Percentiles rank a stretch among this genome's conserved stretches.
Evolutionary conservation across 2,797 vertebrate genomes (phyloP).

Genomic region (Mus minutoides): DNA sequence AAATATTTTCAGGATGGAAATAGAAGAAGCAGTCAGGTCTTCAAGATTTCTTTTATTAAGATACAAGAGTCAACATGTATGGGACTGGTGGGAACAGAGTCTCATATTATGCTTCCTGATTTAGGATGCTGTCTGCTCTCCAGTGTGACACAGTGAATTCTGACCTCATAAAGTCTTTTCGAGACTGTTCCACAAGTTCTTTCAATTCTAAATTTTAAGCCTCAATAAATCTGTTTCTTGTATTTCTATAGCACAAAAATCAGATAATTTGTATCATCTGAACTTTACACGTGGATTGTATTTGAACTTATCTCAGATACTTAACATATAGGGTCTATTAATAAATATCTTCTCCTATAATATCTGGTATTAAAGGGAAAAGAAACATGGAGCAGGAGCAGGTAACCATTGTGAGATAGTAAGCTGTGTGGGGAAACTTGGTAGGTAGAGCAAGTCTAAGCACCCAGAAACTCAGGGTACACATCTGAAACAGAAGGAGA

Average conservation of each 20-base stretch:
- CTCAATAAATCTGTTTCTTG: background rate
- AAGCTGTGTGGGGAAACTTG: background rate
- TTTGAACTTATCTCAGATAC: background rate
- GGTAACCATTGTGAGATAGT: background rate
- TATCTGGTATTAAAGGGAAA: background rate
- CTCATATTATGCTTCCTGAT: background rate
- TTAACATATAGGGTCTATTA: background rate
- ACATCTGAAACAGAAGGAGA: background rate
- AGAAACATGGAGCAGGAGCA: background rate
- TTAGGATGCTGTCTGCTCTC: background rate
- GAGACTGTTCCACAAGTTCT: background rate
- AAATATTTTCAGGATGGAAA: background rate
- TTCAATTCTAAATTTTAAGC: background rate
- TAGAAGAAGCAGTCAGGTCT: background rate
- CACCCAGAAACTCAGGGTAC: background rate
- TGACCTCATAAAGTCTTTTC: background rate
- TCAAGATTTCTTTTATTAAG: background rate
- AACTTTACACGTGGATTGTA: background rate
- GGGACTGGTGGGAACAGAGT: no score
- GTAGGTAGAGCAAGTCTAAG: background rate
- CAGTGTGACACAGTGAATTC: background rate
- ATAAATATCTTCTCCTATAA: background rate
- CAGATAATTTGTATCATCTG: background rate
- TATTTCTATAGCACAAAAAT: background rate
- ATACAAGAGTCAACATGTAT: background rate